Conservation (phyloP, 2,113 vertebrate species). For the Campylorhamphus procurvoides region DNA sequence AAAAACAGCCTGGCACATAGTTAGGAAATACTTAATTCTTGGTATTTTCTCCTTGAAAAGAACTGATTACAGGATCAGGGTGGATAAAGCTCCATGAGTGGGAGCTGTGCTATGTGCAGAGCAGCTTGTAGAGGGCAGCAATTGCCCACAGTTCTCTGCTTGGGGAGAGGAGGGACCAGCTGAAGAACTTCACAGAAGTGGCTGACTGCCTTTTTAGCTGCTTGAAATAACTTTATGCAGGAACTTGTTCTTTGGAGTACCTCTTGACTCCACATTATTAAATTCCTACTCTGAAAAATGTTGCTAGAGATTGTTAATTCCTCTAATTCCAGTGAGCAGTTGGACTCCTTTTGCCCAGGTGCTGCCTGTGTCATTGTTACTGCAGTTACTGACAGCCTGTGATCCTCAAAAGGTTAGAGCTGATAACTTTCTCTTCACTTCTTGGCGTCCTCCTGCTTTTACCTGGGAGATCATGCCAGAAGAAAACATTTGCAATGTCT, state of each 20-base stretch:
- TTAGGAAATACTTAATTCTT: background rate
- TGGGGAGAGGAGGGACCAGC: background rate
- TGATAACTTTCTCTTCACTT: background rate
- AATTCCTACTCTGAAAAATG: conserved; percentile 2
- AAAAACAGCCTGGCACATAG: background rate
- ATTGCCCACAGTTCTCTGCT: conserved; percentile 8
- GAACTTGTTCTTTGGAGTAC: conserved; percentile 21
- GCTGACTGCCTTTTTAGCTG: background rate
- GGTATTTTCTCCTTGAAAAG: background rate
- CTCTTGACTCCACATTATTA: background rate
- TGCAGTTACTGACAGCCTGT: background rate
- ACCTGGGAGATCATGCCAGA: background rate
- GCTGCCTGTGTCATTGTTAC: background rate
- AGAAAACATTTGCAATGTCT: background rate
- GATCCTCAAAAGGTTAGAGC: background rate
- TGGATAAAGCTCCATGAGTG: conserved; percentile 24
- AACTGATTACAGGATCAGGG: background rate
- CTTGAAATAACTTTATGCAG: conserved; percentile 1
- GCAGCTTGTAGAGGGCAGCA: conserved; percentile 78
- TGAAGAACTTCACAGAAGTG: background rate
- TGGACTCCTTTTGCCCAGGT: background rate
- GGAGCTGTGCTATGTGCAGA: conserved; percentile 36
- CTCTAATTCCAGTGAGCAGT: background rate
- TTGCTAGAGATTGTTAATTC: background rate
- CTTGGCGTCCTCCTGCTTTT: background rate